Base-by-base conservation (phyloP, 2,113 vertebrate genomes). In the Leucosticte australis region DNA sequence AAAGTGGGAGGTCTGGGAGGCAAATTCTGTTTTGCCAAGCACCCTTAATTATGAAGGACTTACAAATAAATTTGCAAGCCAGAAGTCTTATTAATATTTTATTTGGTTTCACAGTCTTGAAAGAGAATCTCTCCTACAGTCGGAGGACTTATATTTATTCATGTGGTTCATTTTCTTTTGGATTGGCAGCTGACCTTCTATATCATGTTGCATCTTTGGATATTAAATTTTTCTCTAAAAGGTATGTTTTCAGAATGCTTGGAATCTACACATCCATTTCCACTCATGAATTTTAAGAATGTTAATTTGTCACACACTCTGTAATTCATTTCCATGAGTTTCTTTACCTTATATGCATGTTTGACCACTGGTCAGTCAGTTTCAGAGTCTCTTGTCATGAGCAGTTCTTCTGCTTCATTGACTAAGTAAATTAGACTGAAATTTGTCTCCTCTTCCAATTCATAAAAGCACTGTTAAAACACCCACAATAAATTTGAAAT, bases 1-100 rank as follows among this genome's bases (percentile, higher is more conserved):
- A 87, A 59, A 52, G 64, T 92, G 90, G 93, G 97, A 95, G 97
- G 96, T 97, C 94, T 96, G 64, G 24, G 80, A 96, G 73, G 78
- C 39, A 92, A 71, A 26, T 24, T 41, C 75, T 96, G 74, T 97
- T 97, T 97, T 94, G 86, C 95, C 77, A 96, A 86, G 27, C 30
- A 28, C 41, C 28, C 35, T 90, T n/a, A 44, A 79, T 96, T 94
- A 94, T 76, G 71, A 88, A 95, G 49, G 30, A 57, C 8, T 55
- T 86, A 77, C 55, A 95, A 85, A 95, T 94, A 78, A 95, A 92
- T 95, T 96, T 95, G 7, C 30, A 94, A 94, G 63, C 28, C 26
- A 59, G 73, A 52, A 79, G 20, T 63, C 90, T 90, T 92, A 87
- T 88, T 47, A 94, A 77, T 83, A 92, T 94, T 87, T 77, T 59